Base-by-base conservation (phyloP, 2,888 invertebrate genomes). In the Vanessa cardui region DNA sequence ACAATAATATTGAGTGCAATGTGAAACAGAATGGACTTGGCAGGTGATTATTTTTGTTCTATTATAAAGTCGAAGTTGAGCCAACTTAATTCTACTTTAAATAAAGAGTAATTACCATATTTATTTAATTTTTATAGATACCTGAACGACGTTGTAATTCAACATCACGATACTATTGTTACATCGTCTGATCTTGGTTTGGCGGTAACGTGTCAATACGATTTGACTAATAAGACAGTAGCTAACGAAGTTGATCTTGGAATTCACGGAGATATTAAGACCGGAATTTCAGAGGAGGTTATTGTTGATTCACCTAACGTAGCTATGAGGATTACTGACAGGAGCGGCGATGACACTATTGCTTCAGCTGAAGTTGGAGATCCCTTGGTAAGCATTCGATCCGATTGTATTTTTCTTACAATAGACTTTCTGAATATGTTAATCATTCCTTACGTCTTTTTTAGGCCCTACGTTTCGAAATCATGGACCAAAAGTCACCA, bases 241-340 rank as follows among this genome's bases (percentile, higher is more conserved):
- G 96, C 97, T 68, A 98, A 98, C 88, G 97, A 98, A 87, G 97
- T 98, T 62, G 97, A 97, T 86, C 94, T 97, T 74, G 97, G 97
- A 74, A 97, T 98, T 65, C 96, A 96, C 74, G 98, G 97, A 66
- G 98, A 98, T 84, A 97, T 98, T 80, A 95, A 95, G 83, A 96
- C 96, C 63, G 96, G 96, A 61, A 93, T 98, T 70, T 96, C 97
- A 69, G 98, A 98, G 87, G 98, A 98, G 88, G 97, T 97, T 63
- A 96, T 97, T 80, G 98, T 98, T 70, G 98, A 98, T 88, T 98
- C 98, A 69, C 98, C 98, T 71, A 98, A 98, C 90, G 98, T 98
- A 69, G 96, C 98, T 47, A 98, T 98, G 98, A 96, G 96, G 87
- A 97, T 97, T 82, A 97, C 97, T 26, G 96, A 97, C 82, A 94